Evolutionary conservation across 2,113 vertebrate species (phyloP).

Genomic region (Tylochromis polylepis): DNA sequence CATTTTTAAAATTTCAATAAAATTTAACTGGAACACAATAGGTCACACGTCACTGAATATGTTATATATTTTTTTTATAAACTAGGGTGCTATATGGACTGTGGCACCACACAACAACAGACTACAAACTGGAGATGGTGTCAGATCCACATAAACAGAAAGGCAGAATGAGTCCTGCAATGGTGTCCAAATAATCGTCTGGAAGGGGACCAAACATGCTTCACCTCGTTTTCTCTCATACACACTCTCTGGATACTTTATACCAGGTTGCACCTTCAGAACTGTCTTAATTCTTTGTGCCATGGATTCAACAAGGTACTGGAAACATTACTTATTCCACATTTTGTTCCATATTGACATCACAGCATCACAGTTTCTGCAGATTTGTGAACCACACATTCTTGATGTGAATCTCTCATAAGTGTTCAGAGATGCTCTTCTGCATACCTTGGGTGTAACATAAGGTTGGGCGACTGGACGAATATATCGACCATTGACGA

Average conservation of each 20-base stretch:
- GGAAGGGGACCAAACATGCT: not conserved
- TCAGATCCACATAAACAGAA: not conserved
- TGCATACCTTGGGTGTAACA: not conserved
- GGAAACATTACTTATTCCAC: not conserved
- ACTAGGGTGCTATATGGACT: accelerated
- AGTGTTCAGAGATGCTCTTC: not conserved
- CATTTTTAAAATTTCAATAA: not conserved
- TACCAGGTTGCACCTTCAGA: not conserved
- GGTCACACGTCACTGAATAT: not conserved
- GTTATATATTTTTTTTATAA: not conserved
- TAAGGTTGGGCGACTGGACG: no score
- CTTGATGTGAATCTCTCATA: not conserved
- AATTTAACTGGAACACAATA: not conserved
- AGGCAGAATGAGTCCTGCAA: not conserved
- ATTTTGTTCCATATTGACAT: not conserved
- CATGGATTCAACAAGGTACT: not conserved
- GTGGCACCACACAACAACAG: not conserved
- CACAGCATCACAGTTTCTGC: not conserved
- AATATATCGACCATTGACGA: no score
- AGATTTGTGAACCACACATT: not conserved
- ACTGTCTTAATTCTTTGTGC: not conserved
- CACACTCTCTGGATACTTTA: not conserved
- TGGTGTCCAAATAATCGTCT: not conserved
- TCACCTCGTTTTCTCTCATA: not conserved
- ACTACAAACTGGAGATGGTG: not conserved